Evolutionary conservation across 2,113 vertebrate genomes (phyloP), one percentile per base, ranked within the genome.

Genomic region (Peromyscus maniculatus): DNA sequence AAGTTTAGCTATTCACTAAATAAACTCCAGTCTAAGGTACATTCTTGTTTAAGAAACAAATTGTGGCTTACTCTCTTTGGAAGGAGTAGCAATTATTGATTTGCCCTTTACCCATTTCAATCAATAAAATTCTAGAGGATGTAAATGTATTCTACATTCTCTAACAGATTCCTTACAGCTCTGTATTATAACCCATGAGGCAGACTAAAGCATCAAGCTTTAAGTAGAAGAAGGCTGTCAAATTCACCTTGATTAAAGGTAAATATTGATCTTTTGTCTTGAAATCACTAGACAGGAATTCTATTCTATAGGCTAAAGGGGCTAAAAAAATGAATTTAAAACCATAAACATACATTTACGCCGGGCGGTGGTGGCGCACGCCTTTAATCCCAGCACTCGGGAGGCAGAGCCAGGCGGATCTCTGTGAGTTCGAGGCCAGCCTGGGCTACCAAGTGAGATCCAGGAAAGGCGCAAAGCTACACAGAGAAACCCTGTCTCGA

Each of bases 221-320:
- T 93, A 79, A 95, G 83, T 87, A 90, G 3, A 69, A 89, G 91
- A 57, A 77, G 11, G 11, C 36, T 89, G 15, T 62, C 4, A 49
- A 69, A 87, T 84, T 97, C 26, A 1, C 80, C 7, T 94, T 90
- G 84, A 74, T 93, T 94, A 97, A 97, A 97, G 16, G 2, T 71
- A 64, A 93, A 55, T 67, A 43, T 95, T 21, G 52, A 97, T 67
- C 43, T 46, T 72, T 87, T 71, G 71, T 96, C 95, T 92, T 93
- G 9, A 96, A 77, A 93, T 28, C 36, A 87, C 49, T 79, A 74
- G 78, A 5, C 84, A 91, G 75, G n/a, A 84, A 16, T 78, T 90
- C 88, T 95, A 72, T 89, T 75, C 71, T 36, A 71, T 33, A 87
- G 46, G 33, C 93, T 64, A 82, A 36, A 95, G 78, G 95, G 62